Base-by-base conservation (phyloP, 2,888 invertebrate genomes). In the Brenthis daphne region DNA sequence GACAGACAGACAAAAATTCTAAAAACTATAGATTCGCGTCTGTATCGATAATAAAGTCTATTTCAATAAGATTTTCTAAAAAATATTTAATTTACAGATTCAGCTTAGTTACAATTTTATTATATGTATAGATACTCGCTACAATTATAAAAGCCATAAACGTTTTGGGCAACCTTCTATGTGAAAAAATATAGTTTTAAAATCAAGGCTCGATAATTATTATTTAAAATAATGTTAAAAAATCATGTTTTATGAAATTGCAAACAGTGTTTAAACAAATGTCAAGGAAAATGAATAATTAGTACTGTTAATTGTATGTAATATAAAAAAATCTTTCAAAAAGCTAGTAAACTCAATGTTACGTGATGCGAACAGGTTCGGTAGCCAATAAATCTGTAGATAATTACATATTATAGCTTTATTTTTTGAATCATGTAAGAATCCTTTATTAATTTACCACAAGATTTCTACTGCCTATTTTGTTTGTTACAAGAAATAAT, bases 211-310 rank as follows among this genome's bases (percentile, higher is more conserved):
- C 8, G 20, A 55, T 57, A 43, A 43, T 61, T 57, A 68, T 14
- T 47, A 64, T 50, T 60, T 12, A 33, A 60, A 50, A 60, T 60
- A 48, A 29, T 60, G n/a, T 8, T 16, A 29, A 60, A 60, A 60
- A 48, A n/a, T 50, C 4, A 50, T 14, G 60, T 33, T 60, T 60
- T 60, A 64, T 43, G 57, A 24, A 63, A 61, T 65, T 50, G 63
- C 51, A 57, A 64, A 51, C 63, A 58, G 55, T 68, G 57, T 33
- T 12, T 51, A 76, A 75, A 57, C 68, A 84, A 85, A 86, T 84
- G 83, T 83, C 85, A 85, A 85, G 85, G 84, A 75, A 76, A 81
- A 77, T 74, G 65, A 73, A 74, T 75, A 70, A 72, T 76, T 76
- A 69, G 71, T 61, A 73, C 69, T 68, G 60, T 67, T 70, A 72